Conservation (phyloP, 2,113 vertebrate genomes). For the Polypterus bichir region DNA sequence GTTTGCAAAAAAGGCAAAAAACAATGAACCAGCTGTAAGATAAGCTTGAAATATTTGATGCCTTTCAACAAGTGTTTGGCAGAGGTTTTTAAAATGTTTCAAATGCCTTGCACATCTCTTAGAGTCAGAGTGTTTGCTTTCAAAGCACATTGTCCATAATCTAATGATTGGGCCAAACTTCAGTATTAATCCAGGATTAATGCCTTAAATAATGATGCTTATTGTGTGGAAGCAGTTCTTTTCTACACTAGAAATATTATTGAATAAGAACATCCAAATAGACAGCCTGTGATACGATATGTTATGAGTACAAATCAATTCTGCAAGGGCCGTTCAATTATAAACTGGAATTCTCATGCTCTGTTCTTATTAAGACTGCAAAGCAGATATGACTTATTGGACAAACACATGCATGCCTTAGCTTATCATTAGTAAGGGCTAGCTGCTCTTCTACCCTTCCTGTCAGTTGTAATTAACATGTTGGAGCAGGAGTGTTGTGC, state of each 20-base stretch:
- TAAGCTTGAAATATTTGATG: conserved; percentile 20
- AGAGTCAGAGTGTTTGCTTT: conserved; percentile 25
- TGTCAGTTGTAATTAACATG: too few relatives aligned
- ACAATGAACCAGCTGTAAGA: conserved; percentile 17
- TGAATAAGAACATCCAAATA: conserved; percentile 20
- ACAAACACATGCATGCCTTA: too few relatives aligned
- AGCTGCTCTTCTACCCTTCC: too few relatives aligned
- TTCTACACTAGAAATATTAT: conserved; percentile 12
- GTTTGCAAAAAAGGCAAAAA: conserved; percentile 13
- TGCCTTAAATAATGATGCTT: conserved; percentile 19
- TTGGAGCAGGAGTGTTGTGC: too few relatives aligned
- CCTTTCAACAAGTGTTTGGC: conserved; percentile 20
- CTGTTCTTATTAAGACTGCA: too few relatives aligned
- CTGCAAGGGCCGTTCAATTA: not conserved
- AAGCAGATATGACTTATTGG: too few relatives aligned
- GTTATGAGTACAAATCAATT: conserved; percentile 6
- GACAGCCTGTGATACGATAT: conserved; percentile 13
- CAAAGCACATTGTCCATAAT: conserved; percentile 23
- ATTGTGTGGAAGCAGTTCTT: conserved; percentile 6
- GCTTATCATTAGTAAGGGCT: too few relatives aligned
- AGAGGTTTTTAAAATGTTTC: conserved; percentile 23
- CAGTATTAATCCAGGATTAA: conserved; percentile 17
- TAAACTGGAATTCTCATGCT: too few relatives aligned
- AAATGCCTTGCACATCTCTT: conserved; percentile 22
- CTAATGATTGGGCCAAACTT: conserved; percentile 17